Percentiles rank a stretch among this genome's conserved stretches.
phyloP scores from a whole-genome alignment of 2,888 invertebrate genomes.

The Ecdyonurus torrentis region DNA sequence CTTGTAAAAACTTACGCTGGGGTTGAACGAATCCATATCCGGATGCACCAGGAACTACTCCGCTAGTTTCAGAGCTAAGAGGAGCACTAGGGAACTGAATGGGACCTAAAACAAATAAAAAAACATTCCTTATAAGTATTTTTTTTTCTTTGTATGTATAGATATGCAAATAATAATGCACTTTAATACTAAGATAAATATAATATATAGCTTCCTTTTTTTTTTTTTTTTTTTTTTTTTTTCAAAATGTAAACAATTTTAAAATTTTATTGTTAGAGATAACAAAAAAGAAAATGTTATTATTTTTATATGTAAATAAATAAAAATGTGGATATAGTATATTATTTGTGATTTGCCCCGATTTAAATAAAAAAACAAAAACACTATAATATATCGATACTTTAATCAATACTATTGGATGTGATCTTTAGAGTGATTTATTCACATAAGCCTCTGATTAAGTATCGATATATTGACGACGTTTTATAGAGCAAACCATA shows the following conservation, averaged over 20 bases:
- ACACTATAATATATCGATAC: not conserved
- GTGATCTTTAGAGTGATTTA: not conserved
- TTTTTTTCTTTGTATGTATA: too few species aligned
- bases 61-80: constrained; percentile 53
- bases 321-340: too few species aligned
- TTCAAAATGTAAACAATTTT: too few species aligned
- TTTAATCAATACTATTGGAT: not conserved
- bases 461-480: not conserved
- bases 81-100: constrained; percentile 60
- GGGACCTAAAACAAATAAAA: constrained; percentile 41
- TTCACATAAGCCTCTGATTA: not conserved
- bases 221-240: too few species aligned
- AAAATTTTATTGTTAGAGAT: not conserved
- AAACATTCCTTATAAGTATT: too few species aligned
- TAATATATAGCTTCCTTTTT: too few species aligned
- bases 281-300: too few species aligned
- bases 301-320: too few species aligned
- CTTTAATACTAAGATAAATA: not conserved
- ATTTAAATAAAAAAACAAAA: too few species aligned
- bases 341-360: too few species aligned
- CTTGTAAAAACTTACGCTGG: too few species aligned
- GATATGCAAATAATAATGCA: too few species aligned
- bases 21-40: constrained; percentile 66
- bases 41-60: constrained; percentile 66
- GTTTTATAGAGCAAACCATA: not conserved